Evolutionary conservation across 1,140 invertebrate species (phyloP).

Genomic region (Sesamia nonagrioides): DNA sequence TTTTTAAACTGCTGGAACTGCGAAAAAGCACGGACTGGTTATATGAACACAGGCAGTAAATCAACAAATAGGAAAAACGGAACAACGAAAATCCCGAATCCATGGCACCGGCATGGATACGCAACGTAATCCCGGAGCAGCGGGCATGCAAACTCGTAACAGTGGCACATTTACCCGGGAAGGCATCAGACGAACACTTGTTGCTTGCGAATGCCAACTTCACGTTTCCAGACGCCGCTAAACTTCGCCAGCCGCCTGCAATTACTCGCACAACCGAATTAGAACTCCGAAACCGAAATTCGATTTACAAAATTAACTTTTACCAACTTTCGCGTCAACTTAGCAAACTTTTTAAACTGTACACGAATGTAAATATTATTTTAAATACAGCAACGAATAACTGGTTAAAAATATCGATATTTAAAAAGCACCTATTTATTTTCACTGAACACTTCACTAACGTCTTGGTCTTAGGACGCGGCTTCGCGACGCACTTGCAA

Average conservation of each 20-base stretch:
- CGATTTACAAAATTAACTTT: conserved; percentile 50
- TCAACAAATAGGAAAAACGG: conserved; percentile 58
- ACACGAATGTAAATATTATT: conserved; percentile 42
- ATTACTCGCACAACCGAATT: conserved; percentile 53
- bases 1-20: conserved; percentile 7
- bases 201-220: conserved; percentile 75
- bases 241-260: conserved; percentile 63
- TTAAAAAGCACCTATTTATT: conserved; percentile 63
- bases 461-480: conserved; percentile 71
- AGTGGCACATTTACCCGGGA: conserved; percentile 83
- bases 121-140: conserved; percentile 74
- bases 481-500: conserved; percentile 67
- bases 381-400: conserved; percentile 45
- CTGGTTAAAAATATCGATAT: conserved; percentile 36
- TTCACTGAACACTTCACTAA: conserved; percentile 69
- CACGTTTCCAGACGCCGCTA: conserved; percentile 63
- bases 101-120: conserved; percentile 52
- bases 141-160: conserved; percentile 83
- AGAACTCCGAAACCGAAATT: conserved; percentile 34
- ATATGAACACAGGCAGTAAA: conserved; percentile 50
- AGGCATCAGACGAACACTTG: conserved; percentile 84
- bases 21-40: conserved; percentile 33
- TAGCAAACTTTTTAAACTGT: conserved; percentile 37
- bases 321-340: conserved; percentile 51
- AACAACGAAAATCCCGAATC: conserved; percentile 65